Percentiles rank a stretch among this genome's conserved stretches.
Conservation (phyloP, 2,113 vertebrate genomes). For the Perccottus glenii region DNA sequence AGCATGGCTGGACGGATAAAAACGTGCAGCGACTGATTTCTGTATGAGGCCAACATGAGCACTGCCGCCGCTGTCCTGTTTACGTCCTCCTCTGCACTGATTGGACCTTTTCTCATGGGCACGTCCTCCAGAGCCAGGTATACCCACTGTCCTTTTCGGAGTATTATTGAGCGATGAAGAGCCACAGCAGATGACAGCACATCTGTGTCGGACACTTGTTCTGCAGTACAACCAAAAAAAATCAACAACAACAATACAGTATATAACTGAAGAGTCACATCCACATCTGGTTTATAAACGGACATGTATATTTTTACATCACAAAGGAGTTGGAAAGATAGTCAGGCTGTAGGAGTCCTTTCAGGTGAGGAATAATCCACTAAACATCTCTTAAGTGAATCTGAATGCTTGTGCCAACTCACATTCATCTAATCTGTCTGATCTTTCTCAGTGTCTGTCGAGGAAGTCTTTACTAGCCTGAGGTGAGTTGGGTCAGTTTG, state of each 20-base stretch:
- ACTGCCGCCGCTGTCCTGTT: conserved; percentile 72
- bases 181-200: conserved; percentile 79
- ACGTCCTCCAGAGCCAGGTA: conserved; percentile 74
- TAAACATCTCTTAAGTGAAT: conserved; percentile 57
- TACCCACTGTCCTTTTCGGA: conserved; percentile 73
- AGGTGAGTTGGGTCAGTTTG: conserved; percentile 6
- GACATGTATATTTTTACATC: not conserved
- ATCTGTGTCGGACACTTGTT: conserved; percentile 78
- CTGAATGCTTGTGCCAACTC: conserved; percentile 57
- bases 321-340: not conserved
- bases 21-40: conserved; percentile 89
- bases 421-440: conserved; percentile 70
- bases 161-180: conserved; percentile 82
- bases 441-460: conserved; percentile 40
- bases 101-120: conserved; percentile 24
- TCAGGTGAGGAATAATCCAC: conserved; percentile 55
- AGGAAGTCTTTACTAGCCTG: not conserved
- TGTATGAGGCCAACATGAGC: conserved; percentile 88
- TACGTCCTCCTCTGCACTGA: conserved; percentile 72
- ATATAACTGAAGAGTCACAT: too few species aligned
- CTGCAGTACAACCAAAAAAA: conserved; percentile 59
- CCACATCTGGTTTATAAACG: too few species aligned
- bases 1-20: conserved; percentile 89
- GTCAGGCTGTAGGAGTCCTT: conserved; percentile 1
- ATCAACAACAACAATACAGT: too few species aligned